A percentile compares a stretch with the other conserved stretches of the same genome.
Conservation (phyloP, 2,888 invertebrate species). For the Eudemis profundana region DNA sequence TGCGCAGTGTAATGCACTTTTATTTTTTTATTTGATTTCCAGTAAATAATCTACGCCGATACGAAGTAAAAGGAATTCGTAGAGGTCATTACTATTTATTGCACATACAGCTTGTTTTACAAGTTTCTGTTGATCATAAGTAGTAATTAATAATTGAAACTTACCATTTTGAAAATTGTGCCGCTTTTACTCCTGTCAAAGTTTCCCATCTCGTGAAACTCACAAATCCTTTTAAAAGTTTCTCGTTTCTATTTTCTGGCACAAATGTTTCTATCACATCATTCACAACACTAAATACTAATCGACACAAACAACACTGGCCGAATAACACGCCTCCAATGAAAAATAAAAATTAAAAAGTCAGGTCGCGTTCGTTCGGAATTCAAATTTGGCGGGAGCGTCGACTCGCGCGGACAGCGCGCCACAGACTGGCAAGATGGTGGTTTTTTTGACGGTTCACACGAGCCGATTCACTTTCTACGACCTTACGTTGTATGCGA, state of each 20-base stretch:
- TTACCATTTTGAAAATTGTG: constrained; percentile 76
- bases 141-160: constrained; percentile 49
- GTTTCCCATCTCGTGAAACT: constrained; percentile 70
- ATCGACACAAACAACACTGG: constrained; percentile 61
- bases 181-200: constrained; percentile 68
- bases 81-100: constrained; percentile 36
- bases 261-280: constrained; percentile 73
- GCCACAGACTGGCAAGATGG: constrained; percentile 83
- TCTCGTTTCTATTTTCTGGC: constrained; percentile 52
- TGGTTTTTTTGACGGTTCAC: constrained; percentile 84
- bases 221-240: constrained; percentile 62
- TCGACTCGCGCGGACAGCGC: constrained; percentile 75
- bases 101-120: constrained; percentile 5
- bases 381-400: constrained; percentile 77
- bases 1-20: constrained; percentile 20
- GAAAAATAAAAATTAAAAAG: constrained; percentile 56
- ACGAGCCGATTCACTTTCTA: constrained; percentile 85
- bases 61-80: constrained; percentile 41
- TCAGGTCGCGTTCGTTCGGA: constrained; percentile 61
- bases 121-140: neutral
- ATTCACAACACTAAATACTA: constrained; percentile 69
- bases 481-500: constrained; percentile 83
- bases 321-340: constrained; percentile 63
- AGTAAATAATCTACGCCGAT: constrained; percentile 24
- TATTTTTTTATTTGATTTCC: constrained; percentile 22